Conservation (phyloP, 1,140 invertebrate genomes). For the Bombus polaris region DNA sequence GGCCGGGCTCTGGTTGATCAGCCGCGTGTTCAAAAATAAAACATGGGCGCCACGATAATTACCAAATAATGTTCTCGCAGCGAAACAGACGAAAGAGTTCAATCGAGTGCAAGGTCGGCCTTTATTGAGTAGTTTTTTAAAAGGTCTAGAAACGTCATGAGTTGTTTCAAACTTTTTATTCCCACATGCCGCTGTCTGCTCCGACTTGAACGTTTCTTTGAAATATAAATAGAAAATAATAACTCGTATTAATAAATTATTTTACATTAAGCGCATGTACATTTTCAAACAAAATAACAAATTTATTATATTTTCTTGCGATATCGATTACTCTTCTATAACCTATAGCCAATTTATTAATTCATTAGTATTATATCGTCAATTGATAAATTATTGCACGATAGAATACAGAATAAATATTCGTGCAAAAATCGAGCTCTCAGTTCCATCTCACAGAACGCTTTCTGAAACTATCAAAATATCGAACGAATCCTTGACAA, state of each 20-base stretch:
- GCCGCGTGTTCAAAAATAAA: background rate
- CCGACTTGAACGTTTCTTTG: background rate
- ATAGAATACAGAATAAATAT: too few relatives aligned
- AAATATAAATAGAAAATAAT: background rate
- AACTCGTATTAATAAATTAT: background rate
- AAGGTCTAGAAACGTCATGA: background rate
- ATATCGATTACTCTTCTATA: too few relatives aligned
- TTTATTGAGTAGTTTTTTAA: background rate
- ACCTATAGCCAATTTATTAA: too few relatives aligned
- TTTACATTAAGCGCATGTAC: background rate
- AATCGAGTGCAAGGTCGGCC: background rate
- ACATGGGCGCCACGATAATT: background rate
- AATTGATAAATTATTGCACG: too few relatives aligned
- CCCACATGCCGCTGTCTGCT: background rate
- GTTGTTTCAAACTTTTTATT: background rate
- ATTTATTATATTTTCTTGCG: too few relatives aligned
- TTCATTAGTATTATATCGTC: too few relatives aligned
- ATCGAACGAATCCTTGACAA: slow-evolving; percentile 5
- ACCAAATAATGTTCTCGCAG: background rate
- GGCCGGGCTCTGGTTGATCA: background rate
- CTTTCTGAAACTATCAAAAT: background rate
- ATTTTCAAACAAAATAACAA: too few relatives aligned
- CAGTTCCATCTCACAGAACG: background rate
- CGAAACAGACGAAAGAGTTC: background rate
- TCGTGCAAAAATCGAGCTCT: background rate